Evolutionary conservation across 2,113 vertebrate genomes (phyloP), one percentile per base, ranked within the genome.

Genomic region (Crotalus viridis): DNA sequence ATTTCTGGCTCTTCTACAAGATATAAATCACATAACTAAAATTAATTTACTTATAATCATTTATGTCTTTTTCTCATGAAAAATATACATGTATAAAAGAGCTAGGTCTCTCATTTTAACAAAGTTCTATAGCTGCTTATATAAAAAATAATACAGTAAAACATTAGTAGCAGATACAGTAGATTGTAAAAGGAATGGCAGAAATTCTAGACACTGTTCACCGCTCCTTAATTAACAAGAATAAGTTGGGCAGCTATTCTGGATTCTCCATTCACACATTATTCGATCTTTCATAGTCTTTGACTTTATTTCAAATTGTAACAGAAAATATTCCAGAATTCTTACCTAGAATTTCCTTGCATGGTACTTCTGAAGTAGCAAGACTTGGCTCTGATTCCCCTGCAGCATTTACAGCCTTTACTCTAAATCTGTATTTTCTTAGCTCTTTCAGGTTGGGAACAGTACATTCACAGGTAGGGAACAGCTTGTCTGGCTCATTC

Each of bases 331-430:
- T 81, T 52, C 48, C 43, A 9, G 33, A 92, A 95, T 43, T 85
- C 96, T 97, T 98, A 99, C 99, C 98, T 95, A 98, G 97, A 95
- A 99, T 98, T 95, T 99, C 99, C 88, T 99, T 98, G 86, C 98
- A 96, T 89, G 98, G 95, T 94, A 99, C 98, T 92, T 99, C 99
- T 46, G 96, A 97, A 15, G 98, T 99, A 92, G 97, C 97, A 59
- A 98, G 98, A 95, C 99, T 99, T 59, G 99, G 99, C 89, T 99
- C 99, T 3, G 99, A 99, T 96, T 98, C 98, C 4, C 99, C 99
- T 21, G 98, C 99, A 57, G 98, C 98, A 90, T 99, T 99, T 91
- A 99, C 99, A 17, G 99, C 99, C 95, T 98, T 99, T 88, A 99
- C 98, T 94, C 98, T 98, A 96, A 99, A 99, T 96, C 97, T 98